These are phyloP conservation scores for Drosophila miranda DNA, from an alignment of 1,140 invertebrate species.

Conservation along the genomic window DNA sequence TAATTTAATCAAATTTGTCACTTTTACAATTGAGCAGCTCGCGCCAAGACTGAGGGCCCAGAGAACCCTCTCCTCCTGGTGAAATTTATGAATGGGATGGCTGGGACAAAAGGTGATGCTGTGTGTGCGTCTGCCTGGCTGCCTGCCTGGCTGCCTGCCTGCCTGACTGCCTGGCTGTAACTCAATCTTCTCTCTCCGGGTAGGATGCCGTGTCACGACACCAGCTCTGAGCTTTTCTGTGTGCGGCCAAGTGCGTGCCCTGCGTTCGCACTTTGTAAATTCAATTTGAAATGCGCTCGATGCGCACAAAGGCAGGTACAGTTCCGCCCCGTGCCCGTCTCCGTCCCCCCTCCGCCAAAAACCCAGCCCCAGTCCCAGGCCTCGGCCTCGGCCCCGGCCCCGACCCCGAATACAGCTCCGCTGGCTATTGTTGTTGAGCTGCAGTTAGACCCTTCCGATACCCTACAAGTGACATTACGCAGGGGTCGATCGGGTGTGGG, in stretches of 20 bases:
- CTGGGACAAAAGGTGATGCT: constrained; percentile 13
- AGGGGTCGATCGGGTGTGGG: constrained; percentile 10
- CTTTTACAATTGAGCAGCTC: constrained; percentile 75
- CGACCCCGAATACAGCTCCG: constrained; percentile 11
- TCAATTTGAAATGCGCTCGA: constrained; percentile 72
- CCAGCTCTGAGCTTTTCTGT: too few relatives aligned
- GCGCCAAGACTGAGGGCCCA: constrained; percentile 10
- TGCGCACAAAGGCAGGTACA: constrained; percentile 50
- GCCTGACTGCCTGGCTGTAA: constrained; percentile 7
- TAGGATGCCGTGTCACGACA: neutral
- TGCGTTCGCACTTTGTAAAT: constrained; percentile 62
- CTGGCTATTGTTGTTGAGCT: constrained; percentile 19
- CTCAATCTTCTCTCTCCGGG: constrained; percentile 35
- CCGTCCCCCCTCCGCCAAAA: neutral
- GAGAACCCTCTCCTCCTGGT: constrained; percentile 9
- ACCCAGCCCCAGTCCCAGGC: constrained; percentile 6
- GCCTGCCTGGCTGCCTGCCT: too few relatives aligned
- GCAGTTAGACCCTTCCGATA: constrained; percentile 42
- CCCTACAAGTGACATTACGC: constrained; percentile 57
- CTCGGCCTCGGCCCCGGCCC: too few relatives aligned
- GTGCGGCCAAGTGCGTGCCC: constrained; percentile 32
- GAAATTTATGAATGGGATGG: constrained; percentile 63
- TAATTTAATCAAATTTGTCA: constrained; percentile 81
- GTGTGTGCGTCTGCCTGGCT: neutral
- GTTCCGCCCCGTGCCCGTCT: too few relatives aligned